A percentile compares a stretch with the other conserved stretches of the same genome.
Conservation (phyloP, 1,140 invertebrate species). For the Aphaenogaster ashmeadi region DNA sequence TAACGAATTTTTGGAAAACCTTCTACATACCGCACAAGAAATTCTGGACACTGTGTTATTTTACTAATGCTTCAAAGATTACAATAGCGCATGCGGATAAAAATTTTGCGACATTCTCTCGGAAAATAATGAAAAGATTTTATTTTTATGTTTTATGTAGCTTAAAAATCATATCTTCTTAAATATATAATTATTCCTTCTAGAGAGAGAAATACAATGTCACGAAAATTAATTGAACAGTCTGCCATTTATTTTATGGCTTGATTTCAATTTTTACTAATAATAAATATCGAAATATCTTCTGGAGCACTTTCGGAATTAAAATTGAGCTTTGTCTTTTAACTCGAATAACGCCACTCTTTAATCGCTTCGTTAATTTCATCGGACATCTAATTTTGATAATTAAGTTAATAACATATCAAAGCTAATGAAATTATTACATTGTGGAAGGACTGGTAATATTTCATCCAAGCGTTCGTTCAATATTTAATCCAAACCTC, state of each 20-base stretch:
- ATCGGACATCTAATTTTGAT: background rate
- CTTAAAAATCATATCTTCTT: background rate
- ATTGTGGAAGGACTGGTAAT: background rate
- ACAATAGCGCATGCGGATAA: background rate
- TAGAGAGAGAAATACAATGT: background rate
- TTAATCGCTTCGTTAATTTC: background rate
- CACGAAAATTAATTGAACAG: background rate
- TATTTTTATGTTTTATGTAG: background rate
- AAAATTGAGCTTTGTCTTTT: background rate
- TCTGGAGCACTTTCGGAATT: background rate
- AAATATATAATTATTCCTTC: background rate
- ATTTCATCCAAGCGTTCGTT: constrained; percentile 12
- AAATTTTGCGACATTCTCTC: background rate
- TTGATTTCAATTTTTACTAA: background rate
- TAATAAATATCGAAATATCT: background rate
- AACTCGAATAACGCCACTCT: background rate
- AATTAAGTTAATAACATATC: background rate
- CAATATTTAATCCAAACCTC: constrained; percentile 3
- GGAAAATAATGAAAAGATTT: background rate
- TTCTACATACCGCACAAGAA: background rate
- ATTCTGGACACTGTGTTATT: background rate
- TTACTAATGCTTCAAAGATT: background rate
- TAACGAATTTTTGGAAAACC: background rate
- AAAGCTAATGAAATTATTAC: background rate
- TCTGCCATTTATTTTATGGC: background rate